Conservation (phyloP, 2,888 invertebrate species). For the Anodontia alba region DNA sequence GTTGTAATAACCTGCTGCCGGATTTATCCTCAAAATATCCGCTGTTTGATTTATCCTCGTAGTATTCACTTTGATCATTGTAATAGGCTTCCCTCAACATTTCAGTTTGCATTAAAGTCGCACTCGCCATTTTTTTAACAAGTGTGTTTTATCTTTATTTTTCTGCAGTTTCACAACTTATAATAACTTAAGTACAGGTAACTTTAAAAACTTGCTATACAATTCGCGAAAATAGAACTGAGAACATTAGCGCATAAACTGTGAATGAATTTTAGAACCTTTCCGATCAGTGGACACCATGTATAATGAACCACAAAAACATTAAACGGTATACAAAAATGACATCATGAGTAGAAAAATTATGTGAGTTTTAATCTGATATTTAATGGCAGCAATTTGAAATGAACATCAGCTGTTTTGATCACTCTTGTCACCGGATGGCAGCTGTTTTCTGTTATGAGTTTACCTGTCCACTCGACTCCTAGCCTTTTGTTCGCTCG, state of each 20-base stretch:
- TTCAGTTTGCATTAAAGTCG: background rate
- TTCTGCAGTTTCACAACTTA: no score
- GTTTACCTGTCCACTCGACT: background rate
- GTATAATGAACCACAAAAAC: no score
- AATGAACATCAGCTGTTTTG: background rate
- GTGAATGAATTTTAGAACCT: no score
- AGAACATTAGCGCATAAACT: no score
- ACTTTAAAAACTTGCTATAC: no score
- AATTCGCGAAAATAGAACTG: no score
- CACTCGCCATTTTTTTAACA: background rate
- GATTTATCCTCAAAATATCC: constrained; percentile 4
- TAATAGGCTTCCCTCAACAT: background rate
- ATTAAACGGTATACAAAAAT: background rate
- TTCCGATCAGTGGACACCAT: no score
- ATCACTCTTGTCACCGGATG: background rate
- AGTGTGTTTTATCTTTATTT: no score
- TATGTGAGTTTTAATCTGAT: constrained; percentile 2
- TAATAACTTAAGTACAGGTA: no score
- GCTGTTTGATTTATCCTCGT: background rate
- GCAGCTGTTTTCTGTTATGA: background rate
- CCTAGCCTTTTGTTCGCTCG: background rate
- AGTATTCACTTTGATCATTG: background rate
- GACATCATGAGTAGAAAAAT: background rate
- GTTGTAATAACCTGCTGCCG: constrained; percentile 27
- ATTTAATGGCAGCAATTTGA: background rate